phyloP scores from a whole-genome alignment of 2,888 invertebrate genomes.

The Agrochola lota region DNA sequence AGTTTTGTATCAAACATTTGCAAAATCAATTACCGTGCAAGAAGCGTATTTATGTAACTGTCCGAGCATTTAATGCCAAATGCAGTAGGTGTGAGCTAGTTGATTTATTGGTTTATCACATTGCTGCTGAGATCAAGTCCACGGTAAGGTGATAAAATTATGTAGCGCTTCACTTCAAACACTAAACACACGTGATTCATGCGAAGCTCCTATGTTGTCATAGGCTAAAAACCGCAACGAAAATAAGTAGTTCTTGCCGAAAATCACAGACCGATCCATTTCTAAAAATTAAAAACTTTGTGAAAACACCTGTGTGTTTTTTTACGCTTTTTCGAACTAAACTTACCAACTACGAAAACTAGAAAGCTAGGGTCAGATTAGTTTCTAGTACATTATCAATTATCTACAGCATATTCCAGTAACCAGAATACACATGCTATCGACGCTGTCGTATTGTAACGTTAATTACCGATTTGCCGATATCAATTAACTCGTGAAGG shows the following conservation, averaged over 20 bases:
- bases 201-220: neutral
- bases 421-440: slow-evolving; percentile 74
- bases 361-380: slow-evolving; percentile 75
- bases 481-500: slow-evolving; percentile 72
- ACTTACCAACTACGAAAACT: slow-evolving; percentile 56
- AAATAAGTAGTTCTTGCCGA: slow-evolving; percentile 4
- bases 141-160: slow-evolving; percentile 43
- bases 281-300: slow-evolving; percentile 2
- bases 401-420: slow-evolving; percentile 77
- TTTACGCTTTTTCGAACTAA: slow-evolving; percentile 26
- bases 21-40: slow-evolving; percentile 13
- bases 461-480: slow-evolving; percentile 75
- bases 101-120: slow-evolving; percentile 42
- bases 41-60: neutral
- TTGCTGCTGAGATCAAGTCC: slow-evolving; percentile 19
- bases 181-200: slow-evolving; percentile 21
- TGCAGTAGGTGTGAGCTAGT: slow-evolving; percentile 19
- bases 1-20: slow-evolving; percentile 5
- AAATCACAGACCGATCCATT: neutral
- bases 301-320: neutral
- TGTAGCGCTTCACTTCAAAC: slow-evolving; percentile 37
- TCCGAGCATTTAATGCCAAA: slow-evolving; percentile 28
- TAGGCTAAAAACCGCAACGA: neutral
- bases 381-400: slow-evolving; percentile 77
- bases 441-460: slow-evolving; percentile 73